Conservation (phyloP, 1,140 invertebrate species). For the Theocolax elegans region DNA sequence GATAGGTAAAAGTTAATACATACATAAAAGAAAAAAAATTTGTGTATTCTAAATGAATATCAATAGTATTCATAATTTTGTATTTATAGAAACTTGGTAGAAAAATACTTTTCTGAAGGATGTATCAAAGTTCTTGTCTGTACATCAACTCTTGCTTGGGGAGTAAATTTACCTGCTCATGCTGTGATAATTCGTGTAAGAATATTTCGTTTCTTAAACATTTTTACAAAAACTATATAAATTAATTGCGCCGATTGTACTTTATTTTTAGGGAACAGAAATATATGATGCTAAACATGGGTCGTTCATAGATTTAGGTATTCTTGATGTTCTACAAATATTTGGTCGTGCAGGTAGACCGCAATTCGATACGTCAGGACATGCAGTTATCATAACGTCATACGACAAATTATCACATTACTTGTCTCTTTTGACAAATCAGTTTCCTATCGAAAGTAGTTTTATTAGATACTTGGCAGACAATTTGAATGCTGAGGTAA, state of each 20-base stretch:
- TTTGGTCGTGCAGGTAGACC: slow-evolving; percentile 98
- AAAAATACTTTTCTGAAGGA: slow-evolving; percentile 90
- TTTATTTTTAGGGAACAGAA: slow-evolving; percentile 84
- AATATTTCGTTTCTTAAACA: slow-evolving; percentile 12
- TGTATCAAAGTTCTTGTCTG: slow-evolving; percentile 94
- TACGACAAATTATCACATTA: slow-evolving; percentile 95
- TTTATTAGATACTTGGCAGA: slow-evolving; percentile 93
- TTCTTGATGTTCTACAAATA: slow-evolving; percentile 98
- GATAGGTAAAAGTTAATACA: slow-evolving; percentile 74
- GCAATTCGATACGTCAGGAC: slow-evolving; percentile 91
- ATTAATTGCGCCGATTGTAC: background rate
- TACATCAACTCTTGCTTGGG: slow-evolving; percentile 98
- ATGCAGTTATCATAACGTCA: slow-evolving; percentile 95
- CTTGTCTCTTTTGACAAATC: slow-evolving; percentile 92
- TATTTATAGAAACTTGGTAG: slow-evolving; percentile 78
- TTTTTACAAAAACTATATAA: background rate
- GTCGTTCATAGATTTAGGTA: slow-evolving; percentile 93
- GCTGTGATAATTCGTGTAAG: slow-evolving; percentile 95
- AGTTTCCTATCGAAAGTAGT: slow-evolving; percentile 98
- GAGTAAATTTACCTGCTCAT: slow-evolving; percentile 98
- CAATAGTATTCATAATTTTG: background rate
- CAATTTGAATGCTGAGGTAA: slow-evolving; percentile 97
- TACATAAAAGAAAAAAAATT: background rate
- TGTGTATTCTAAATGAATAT: background rate
- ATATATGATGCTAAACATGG: slow-evolving; percentile 97